phyloP scores from a whole-genome alignment of 2,888 invertebrate genomes.

The Lasioglossum pauxillum region DNA sequence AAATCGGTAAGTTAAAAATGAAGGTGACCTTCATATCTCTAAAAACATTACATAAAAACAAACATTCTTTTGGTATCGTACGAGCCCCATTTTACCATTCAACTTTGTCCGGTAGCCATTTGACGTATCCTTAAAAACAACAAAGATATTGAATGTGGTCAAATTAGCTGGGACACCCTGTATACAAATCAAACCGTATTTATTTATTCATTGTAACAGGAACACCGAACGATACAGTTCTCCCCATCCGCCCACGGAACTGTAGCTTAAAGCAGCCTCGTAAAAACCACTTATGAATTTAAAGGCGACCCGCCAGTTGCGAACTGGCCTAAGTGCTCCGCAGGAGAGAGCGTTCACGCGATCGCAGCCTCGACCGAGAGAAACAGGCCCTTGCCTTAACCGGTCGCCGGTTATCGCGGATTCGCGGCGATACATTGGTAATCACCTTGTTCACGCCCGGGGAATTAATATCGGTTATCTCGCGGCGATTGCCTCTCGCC shows the following conservation, averaged over 20 bases:
- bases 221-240: not conserved
- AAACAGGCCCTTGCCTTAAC: constrained; percentile 17
- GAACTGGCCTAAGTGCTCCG: not conserved
- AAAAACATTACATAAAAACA: no score
- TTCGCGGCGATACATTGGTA: constrained; percentile 48
- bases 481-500: constrained; percentile 39
- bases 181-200: not conserved
- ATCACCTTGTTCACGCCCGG: constrained; percentile 55
- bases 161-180: no score
- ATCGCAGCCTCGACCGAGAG: constrained; percentile 2
- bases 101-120: no score
- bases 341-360: not conserved
- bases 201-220: not conserved
- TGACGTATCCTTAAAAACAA: no score
- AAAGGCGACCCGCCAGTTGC: not conserved
- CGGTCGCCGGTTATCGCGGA: constrained; percentile 40
- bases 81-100: no score
- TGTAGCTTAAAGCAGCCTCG: not conserved
- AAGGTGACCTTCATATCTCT: no score
- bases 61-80: no score
- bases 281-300: not conserved
- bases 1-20: no score
- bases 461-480: constrained; percentile 57
- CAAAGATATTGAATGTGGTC: no score
- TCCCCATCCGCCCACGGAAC: not conserved